These are phyloP conservation scores for Latheticus oryzae DNA, from an alignment of 2,888 invertebrate genomes.

Conservation along the genomic window DNA sequence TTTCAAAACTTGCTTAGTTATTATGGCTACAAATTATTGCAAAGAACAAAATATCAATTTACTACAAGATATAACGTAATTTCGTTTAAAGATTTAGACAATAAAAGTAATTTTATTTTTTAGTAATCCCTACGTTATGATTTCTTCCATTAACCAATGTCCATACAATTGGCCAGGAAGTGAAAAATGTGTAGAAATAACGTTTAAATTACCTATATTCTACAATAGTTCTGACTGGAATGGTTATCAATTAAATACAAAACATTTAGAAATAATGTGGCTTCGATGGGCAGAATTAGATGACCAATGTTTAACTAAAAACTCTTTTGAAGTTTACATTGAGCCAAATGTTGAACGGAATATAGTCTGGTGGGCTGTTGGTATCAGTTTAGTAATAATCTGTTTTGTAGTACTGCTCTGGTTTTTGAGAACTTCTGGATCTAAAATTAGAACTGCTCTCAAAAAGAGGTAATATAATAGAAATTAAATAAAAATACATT, in stretches of 20 bases:
- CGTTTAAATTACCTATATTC: slow-evolving; percentile 27
- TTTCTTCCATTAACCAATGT: slow-evolving; percentile 12
- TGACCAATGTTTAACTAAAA: slow-evolving; percentile 5
- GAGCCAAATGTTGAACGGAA: slow-evolving; percentile 22
- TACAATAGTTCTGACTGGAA: slow-evolving; percentile 2
- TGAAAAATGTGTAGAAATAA: slow-evolving; percentile 14
- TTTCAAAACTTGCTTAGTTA: slow-evolving; percentile 16
- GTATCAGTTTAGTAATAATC: slow-evolving; percentile 15
- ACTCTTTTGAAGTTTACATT: slow-evolving; percentile 9
- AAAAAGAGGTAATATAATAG: slow-evolving; percentile 3
- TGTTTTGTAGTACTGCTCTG: slow-evolving; percentile 14
- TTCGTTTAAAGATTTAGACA: not conserved
- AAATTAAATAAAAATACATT: not conserved
- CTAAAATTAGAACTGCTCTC: not conserved
- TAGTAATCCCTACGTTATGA: slow-evolving; percentile 23
- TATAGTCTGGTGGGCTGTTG: slow-evolving; percentile 31
- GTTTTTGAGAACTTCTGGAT: slow-evolving; percentile 14
- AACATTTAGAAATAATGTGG: slow-evolving; percentile 26
- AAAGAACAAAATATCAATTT: slow-evolving; percentile 6
- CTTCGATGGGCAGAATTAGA: slow-evolving; percentile 1
- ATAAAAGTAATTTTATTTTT: not conserved
- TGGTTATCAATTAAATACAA: slow-evolving; percentile 14
- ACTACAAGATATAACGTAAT: slow-evolving; percentile 18
- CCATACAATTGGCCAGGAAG: slow-evolving; percentile 22
- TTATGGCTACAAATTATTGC: slow-evolving; percentile 14